A percentile compares a stretch with the other conserved stretches of the same genome.
These are phyloP conservation scores for Aurelia sp. DNA, from an alignment of 30 jellyfish, hydroid and myxozoan genomes.

Conservation along the genomic window DNA sequence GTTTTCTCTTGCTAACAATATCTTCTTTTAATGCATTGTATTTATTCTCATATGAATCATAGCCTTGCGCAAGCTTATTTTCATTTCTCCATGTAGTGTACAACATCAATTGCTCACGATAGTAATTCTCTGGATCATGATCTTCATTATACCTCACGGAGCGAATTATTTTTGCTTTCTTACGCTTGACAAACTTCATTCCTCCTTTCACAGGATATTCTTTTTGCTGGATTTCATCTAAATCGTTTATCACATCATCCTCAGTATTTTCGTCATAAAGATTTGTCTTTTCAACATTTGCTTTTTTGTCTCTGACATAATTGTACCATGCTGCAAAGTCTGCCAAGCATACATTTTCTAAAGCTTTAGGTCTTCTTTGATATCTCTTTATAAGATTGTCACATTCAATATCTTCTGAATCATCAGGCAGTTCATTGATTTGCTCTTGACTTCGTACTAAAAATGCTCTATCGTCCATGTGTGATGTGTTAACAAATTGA, in stretches of 20 bases:
- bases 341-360: conserved; percentile 24
- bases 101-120: conserved; percentile 29
- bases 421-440: conserved; percentile 34
- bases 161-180: conserved; percentile 1
- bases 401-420: conserved; percentile 17
- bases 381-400: conserved; percentile 29
- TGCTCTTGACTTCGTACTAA: neutral
- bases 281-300: neutral
- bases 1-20: neutral
- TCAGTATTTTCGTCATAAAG: conserved; percentile 14
- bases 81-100: conserved; percentile 40
- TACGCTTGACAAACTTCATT: neutral
- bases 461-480: conserved; percentile 8
- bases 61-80: neutral
- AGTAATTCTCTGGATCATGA: conserved; percentile 13
- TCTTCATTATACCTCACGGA: neutral
- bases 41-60: conserved; percentile 1
- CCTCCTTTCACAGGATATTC: conserved; percentile 4
- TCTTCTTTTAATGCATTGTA: neutral
- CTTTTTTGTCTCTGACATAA: neutral
- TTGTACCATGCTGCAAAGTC: conserved; percentile 52
- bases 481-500: conserved; percentile 35
- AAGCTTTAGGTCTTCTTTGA: conserved; percentile 32
- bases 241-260: conserved; percentile 5
- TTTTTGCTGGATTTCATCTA: neutral